These are phyloP conservation scores for Dendroctonus ponderosae DNA, from an alignment of 1,140 invertebrate species.

Conservation along the genomic window DNA sequence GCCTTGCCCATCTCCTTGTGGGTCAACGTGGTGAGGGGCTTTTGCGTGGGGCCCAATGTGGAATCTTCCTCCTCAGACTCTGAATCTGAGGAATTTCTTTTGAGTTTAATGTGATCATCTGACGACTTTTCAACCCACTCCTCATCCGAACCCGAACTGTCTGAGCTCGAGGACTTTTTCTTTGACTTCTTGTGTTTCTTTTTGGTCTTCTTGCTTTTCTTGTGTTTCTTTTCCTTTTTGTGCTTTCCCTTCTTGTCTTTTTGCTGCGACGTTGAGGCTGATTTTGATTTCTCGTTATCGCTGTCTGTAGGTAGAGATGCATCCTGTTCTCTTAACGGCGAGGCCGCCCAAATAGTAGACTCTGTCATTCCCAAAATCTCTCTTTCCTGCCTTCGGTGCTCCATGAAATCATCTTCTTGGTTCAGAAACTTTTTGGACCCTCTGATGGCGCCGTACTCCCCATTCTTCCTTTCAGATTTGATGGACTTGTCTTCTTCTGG, in stretches of 20 bases:
- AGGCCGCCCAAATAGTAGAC: conserved; percentile 70
- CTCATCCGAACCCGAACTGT: conserved; percentile 50
- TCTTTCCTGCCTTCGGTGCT: conserved; percentile 65
- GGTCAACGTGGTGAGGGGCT: conserved; percentile 68
- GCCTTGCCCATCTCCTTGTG: conserved; percentile 86
- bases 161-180: conserved; percentile 43
- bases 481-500: conserved; percentile 8
- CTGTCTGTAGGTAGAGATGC: conserved; percentile 41
- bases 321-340: conserved; percentile 65
- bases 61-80: conserved; percentile 56
- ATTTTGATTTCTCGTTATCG: conserved; percentile 55
- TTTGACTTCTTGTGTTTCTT: conserved; percentile 52
- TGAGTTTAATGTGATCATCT: conserved; percentile 41
- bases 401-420: conserved; percentile 59
- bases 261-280: conserved; percentile 47
- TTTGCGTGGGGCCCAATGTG: conserved; percentile 67
- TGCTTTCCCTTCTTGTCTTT: conserved; percentile 46
- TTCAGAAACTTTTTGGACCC: conserved; percentile 29
- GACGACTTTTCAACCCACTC: conserved; percentile 70
- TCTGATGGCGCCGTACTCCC: conserved; percentile 18
- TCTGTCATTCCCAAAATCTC: conserved; percentile 71
- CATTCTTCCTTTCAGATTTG: conserved; percentile 26
- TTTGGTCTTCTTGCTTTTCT: conserved; percentile 53
- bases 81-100: conserved; percentile 41
- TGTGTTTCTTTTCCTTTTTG: conserved; percentile 56